Conservation (phyloP, 2,797 vertebrate genomes). For the Thripadectes ignobilis region DNA sequence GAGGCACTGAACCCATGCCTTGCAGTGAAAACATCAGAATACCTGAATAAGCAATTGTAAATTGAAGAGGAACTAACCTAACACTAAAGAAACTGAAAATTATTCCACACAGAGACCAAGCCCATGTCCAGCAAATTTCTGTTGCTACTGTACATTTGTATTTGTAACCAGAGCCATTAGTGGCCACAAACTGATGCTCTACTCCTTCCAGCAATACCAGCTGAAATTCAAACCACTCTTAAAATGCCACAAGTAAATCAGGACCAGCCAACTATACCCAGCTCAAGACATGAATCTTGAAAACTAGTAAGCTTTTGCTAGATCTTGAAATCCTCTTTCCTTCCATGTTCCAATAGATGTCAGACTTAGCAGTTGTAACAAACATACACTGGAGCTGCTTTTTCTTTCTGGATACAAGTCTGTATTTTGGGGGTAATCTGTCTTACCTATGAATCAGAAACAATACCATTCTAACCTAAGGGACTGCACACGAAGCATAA, state of each 20-base stretch:
- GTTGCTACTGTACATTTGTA: neutral
- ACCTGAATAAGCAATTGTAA: neutral
- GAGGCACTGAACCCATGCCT: neutral
- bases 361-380: neutral
- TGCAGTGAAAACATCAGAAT: neutral
- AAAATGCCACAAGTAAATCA: neutral
- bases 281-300: neutral
- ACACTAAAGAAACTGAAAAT: neutral
- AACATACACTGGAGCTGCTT: neutral
- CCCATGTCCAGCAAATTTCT: neutral
- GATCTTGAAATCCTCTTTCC: neutral
- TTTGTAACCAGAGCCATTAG: neutral
- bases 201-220: neutral
- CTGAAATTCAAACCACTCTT: neutral
- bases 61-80: neutral
- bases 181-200: neutral
- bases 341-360: neutral
- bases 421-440: neutral
- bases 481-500: neutral
- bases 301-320: neutral
- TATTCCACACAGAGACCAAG: neutral
- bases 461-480: neutral
- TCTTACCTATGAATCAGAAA: neutral
- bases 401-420: neutral
- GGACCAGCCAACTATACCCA: neutral